phyloP scores from a whole-genome alignment of 2,113 vertebrate species.

The Halichoeres trimaculatus region DNA sequence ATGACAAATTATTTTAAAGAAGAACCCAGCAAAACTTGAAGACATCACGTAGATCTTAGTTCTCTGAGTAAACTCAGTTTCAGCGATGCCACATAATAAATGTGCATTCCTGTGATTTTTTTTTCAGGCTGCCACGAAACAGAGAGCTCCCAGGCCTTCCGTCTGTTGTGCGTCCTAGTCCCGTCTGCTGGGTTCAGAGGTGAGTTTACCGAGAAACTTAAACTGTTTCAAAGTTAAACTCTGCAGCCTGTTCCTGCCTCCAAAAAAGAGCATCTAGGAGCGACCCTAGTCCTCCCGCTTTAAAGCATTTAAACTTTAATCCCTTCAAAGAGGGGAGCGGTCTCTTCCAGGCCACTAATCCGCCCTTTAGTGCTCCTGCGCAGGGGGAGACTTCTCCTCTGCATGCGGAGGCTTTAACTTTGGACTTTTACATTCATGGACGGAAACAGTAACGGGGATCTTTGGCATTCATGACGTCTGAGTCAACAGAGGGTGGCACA shows the following conservation, averaged over 20 bases:
- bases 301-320: constrained; percentile 71
- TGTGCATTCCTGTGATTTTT: background rate
- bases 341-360: constrained; percentile 77
- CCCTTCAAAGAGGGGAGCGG: constrained; percentile 76
- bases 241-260: constrained; percentile 7
- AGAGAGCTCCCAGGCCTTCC: constrained; percentile 27
- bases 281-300: constrained; percentile 58
- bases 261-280: constrained; percentile 69
- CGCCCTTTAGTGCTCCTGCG: constrained; percentile 61
- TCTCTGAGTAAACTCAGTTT: background rate
- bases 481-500: constrained; percentile 78
- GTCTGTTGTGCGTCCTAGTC: constrained; percentile 47
- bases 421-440: constrained; percentile 84
- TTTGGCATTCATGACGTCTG: constrained; percentile 82
- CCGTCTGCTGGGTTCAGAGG: constrained; percentile 73
- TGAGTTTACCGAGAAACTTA: constrained; percentile 76
- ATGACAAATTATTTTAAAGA: background rate
- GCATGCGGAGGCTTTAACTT: constrained; percentile 74
- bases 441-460: constrained; percentile 81
- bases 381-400: constrained; percentile 70
- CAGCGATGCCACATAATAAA: background rate
- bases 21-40: background rate
- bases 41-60: background rate
- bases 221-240: constrained; percentile 78
- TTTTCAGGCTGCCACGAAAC: constrained; percentile 1